Conservation (phyloP, 2,888 invertebrate species). For the Drosophila gaucha region DNA sequence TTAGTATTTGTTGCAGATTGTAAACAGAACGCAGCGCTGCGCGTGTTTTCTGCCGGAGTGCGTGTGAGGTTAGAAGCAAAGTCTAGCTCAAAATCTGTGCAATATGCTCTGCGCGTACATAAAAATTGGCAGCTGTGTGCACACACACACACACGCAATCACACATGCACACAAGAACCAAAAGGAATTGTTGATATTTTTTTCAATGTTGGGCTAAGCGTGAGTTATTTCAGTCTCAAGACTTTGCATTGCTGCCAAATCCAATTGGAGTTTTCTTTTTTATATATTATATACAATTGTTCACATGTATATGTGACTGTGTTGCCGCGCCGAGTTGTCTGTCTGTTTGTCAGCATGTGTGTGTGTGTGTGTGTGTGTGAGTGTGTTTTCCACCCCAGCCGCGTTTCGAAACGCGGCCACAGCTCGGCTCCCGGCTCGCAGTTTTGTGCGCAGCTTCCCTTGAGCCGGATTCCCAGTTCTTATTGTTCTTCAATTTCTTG, state of each 20-base stretch:
- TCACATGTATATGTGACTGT: neutral
- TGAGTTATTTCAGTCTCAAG: constrained; percentile 7
- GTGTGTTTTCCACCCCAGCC: constrained; percentile 67
- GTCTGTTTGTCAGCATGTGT: constrained; percentile 13
- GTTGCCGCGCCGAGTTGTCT: constrained; percentile 20
- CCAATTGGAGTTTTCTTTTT: constrained; percentile 35
- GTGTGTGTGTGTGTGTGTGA: constrained; percentile 19
- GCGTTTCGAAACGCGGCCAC: constrained; percentile 59
- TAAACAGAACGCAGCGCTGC: constrained; percentile 13
- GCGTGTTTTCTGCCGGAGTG: neutral
- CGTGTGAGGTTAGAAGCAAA: constrained; percentile 25
- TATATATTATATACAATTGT: neutral
- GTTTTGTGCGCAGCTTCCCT: constrained; percentile 61
- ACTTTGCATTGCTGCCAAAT: constrained; percentile 17
- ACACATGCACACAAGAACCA: neutral
- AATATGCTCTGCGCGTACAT: constrained; percentile 34
- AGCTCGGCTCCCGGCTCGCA: constrained; percentile 62
- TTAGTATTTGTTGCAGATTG: constrained; percentile 15
- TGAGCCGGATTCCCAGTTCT: constrained; percentile 56
- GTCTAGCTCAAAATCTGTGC: constrained; percentile 56
- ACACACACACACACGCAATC: neutral
- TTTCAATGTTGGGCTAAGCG: constrained; percentile 8
- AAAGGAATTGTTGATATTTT: neutral
- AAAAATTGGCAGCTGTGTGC: neutral
- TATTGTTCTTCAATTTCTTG: constrained; percentile 15